Evolutionary conservation across 2,113 vertebrate genomes (phyloP), one percentile per base, ranked within the genome.

Genomic region (Callipepla californica): DNA sequence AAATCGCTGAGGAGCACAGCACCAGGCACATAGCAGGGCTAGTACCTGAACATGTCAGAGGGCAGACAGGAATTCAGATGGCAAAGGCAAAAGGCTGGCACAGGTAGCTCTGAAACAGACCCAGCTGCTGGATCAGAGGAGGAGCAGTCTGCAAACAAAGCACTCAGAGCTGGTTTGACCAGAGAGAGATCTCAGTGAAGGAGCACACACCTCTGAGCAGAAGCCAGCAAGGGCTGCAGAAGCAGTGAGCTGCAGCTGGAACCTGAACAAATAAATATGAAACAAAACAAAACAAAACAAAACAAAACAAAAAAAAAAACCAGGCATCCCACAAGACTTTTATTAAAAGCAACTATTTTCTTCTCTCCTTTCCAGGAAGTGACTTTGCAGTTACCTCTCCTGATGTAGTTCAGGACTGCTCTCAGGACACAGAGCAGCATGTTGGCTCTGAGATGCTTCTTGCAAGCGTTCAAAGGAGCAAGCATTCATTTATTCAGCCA

Each of bases 401-500:
- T 38, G 40, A 7, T 22, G 10, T 16, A 50, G 59, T 32, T 70
- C 68, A 75, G 75, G 61, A 51, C 5, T 3, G 62, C 61, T 59
- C 62, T 42, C 25, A 32, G 80, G 76, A 51, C 3, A 34, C 34
- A 16, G 42, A 55, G 50, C 89, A 69, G 38, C 0, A 7, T 23
- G 45, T 34, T 66, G 58, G n/a, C 66, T 89, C 68, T 0, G 1
- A 87, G 76, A 65, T 80, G 72, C 90, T 84, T 9, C 12, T 23
- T 78, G 73, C 77, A 70, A 72, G 58, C 36, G 23, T 89, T 68
- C 0, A 2, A 80, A 72, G 67, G 40, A 93, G 32, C 0, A 6
- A 66, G 50, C 53, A 2, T 23, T 80, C 2, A 0, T 76, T 96
- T 85, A 73, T 42, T 84, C 89, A 95, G 74, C 95, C 79, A 77